Evolutionary conservation across 2,888 invertebrate genomes (phyloP).

Genomic region (Tinea semifulvella): DNA sequence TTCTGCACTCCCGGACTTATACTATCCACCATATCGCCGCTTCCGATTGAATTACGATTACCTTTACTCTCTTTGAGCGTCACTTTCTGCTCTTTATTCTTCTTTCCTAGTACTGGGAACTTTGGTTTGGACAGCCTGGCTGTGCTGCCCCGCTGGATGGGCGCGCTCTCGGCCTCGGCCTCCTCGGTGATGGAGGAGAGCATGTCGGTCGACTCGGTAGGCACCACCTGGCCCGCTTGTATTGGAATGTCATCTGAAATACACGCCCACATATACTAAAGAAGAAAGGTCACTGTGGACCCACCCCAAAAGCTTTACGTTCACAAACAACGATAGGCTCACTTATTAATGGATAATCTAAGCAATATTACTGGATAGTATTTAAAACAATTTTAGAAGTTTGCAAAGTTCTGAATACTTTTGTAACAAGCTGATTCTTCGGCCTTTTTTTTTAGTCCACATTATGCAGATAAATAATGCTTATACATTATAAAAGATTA

Average conservation of each 20-base stretch:
- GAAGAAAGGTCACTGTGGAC: no score
- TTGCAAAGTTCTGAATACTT: no score
- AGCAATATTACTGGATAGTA: neutral
- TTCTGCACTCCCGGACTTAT: constrained; percentile 44
- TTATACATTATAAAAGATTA: no score
- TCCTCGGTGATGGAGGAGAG: constrained; percentile 77
- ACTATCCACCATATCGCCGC: constrained; percentile 52
- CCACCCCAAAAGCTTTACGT: no score
- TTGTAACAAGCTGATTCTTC: no score
- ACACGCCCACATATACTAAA: neutral
- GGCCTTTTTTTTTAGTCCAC: no score
- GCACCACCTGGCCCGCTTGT: constrained; percentile 73
- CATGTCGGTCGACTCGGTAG: constrained; percentile 63
- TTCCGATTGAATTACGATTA: constrained; percentile 53
- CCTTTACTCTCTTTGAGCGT: constrained; percentile 54
- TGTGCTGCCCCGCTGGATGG: constrained; percentile 60
- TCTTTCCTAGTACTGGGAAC: constrained; percentile 73
- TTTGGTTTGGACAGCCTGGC: constrained; percentile 70
- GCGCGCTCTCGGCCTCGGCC: constrained; percentile 59
- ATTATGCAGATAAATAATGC: no score
- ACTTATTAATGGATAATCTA: neutral
- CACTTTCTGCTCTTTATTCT: constrained; percentile 64
- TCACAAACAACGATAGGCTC: no score
- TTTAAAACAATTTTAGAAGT: no score
- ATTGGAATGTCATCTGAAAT: constrained; percentile 88